Conservation (phyloP, 2,113 vertebrate species). For the Patagioenas fasciata region DNA sequence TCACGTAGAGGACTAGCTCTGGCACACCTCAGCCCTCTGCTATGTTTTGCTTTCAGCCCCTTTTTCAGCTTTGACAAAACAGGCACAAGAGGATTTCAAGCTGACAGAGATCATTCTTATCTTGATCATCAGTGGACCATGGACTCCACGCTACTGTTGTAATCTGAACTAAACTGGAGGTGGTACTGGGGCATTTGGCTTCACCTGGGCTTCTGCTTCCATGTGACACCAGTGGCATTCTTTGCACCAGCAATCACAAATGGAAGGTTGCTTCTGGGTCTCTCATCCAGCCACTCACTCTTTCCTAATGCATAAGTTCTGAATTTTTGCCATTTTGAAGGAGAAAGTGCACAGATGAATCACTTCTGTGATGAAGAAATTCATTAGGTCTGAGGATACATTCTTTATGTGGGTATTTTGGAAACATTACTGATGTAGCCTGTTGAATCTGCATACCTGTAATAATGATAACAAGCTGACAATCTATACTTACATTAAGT, state of each 20-base stretch:
- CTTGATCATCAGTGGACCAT: fast-evolving
- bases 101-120: not conserved
- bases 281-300: not conserved
- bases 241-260: not conserved
- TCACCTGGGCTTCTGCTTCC: not conserved
- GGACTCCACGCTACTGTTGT: fast-evolving
- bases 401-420: not conserved
- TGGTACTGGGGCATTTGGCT: not conserved
- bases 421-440: not conserved
- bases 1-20: not conserved
- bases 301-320: not conserved
- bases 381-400: not conserved
- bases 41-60: not conserved
- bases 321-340: not conserved
- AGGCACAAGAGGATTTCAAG: not conserved
- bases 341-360: not conserved
- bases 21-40: not conserved
- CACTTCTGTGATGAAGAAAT: not conserved
- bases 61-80: not conserved
- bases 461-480: not conserved
- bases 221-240: fast-evolving
- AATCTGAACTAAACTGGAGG: not conserved
- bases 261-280: not conserved
- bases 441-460: not conserved
- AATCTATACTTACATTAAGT: not conserved